These are phyloP conservation scores for Ectemnius lituratus DNA, from an alignment of 2,888 invertebrate genomes.

Conservation along the genomic window DNA sequence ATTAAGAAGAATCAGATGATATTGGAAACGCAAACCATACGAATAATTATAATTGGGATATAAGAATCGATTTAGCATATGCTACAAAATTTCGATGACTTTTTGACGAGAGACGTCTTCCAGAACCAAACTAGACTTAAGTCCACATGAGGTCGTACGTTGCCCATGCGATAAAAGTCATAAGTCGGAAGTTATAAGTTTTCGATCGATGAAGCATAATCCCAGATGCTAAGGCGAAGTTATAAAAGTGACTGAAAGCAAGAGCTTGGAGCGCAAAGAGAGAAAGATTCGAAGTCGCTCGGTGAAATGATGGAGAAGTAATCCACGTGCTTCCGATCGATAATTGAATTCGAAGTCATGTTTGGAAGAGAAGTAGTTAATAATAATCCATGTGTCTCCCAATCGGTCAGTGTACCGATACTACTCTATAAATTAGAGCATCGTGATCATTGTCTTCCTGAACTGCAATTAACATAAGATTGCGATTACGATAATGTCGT, in stretches of 20 bases:
- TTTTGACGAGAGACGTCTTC: neutral
- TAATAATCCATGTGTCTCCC: conserved; percentile 65
- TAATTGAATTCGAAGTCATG: conserved; percentile 9
- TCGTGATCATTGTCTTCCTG: conserved; percentile 23
- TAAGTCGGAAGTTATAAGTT: no score
- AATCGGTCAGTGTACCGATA: conserved; percentile 34
- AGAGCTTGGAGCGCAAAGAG: neutral
- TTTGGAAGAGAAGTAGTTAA: conserved; percentile 19
- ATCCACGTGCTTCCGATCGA: conserved; percentile 44
- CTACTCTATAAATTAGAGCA: conserved; percentile 35
- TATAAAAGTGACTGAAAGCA: no score
- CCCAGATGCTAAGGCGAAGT: no score
- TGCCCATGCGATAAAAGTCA: neutral
- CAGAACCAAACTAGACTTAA: neutral
- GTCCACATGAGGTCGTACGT: neutral
- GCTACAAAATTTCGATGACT: neutral
- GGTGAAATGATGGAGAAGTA: conserved; percentile 8
- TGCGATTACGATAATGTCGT: conserved; percentile 58
- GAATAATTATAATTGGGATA: no score
- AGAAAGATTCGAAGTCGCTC: neutral
- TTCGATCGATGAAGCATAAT: no score
- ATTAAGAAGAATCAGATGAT: no score
- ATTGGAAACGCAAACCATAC: no score
- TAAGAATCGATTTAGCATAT: no score
- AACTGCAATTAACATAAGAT: conserved; percentile 12